Evolutionary conservation across 2,888 invertebrate species (phyloP).

Genomic region (Pterobdella sp.): DNA sequence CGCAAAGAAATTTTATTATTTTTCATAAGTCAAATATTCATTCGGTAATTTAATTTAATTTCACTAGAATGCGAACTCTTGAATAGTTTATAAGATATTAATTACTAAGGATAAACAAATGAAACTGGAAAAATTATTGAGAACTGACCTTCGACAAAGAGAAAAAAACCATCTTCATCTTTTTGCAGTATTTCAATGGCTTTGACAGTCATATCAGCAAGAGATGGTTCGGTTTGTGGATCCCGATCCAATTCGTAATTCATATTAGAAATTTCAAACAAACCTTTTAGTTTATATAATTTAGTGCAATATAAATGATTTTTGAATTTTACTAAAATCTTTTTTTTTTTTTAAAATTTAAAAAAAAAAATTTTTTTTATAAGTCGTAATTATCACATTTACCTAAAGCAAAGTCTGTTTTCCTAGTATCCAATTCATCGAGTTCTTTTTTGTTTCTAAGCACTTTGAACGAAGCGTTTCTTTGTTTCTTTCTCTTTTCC

Average conservation of each 20-base stretch:
- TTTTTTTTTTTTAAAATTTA: too few relatives aligned
- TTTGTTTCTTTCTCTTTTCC: neutral
- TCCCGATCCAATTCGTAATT: constrained; percentile 58
- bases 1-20: neutral
- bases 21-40: neutral
- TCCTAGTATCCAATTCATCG: neutral
- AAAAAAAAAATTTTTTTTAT: neutral
- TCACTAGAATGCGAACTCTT: too few relatives aligned
- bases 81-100: too few relatives aligned
- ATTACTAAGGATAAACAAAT: neutral
- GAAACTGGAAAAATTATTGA: neutral
- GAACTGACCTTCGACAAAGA: constrained; percentile 33
- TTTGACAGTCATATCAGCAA: constrained; percentile 36
- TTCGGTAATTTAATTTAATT: too few relatives aligned
- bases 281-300: constrained; percentile 42
- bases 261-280: constrained; percentile 58
- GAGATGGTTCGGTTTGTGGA: constrained; percentile 50
- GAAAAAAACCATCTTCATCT: constrained; percentile 35
- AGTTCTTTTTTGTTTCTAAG: neutral
- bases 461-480: neutral
- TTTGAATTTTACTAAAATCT: too few relatives aligned
- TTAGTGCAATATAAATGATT: too few relatives aligned
- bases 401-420: neutral
- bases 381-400: neutral
- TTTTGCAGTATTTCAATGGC: constrained; percentile 34